These are phyloP conservation scores for Protonemura montana DNA, from an alignment of 2,888 invertebrate species.

Conservation along the genomic window DNA sequence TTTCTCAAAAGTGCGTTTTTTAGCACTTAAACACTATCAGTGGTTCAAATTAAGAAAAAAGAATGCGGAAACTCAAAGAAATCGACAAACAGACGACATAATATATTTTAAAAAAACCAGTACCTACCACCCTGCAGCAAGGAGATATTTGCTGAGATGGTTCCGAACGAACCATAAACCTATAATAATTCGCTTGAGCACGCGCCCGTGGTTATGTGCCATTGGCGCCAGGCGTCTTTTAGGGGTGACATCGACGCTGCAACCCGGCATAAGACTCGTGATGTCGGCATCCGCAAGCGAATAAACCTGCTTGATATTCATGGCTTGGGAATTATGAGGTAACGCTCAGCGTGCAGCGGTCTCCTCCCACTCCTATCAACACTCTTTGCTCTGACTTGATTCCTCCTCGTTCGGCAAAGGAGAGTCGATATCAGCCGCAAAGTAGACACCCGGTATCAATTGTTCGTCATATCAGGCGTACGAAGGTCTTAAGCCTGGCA, in stretches of 20 bases:
- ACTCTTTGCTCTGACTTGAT: constrained; percentile 33
- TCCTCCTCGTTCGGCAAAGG: neutral
- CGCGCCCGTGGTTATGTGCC: neutral
- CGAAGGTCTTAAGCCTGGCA: too few relatives aligned
- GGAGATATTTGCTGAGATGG: too few relatives aligned
- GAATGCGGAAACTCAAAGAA: too few relatives aligned
- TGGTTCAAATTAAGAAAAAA: too few relatives aligned
- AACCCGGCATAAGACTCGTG: neutral
- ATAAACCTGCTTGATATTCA: constrained; percentile 43
- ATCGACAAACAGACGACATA: too few relatives aligned
- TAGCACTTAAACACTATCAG: too few relatives aligned
- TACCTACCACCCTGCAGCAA: too few relatives aligned
- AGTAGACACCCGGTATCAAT: neutral
- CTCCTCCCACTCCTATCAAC: too few relatives aligned
- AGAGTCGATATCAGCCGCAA: neutral
- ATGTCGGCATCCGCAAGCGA: neutral
- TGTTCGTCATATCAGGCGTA: too few relatives aligned
- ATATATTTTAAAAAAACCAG: too few relatives aligned
- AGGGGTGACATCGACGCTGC: constrained; percentile 2
- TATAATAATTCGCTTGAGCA: neutral
- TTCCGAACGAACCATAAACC: neutral
- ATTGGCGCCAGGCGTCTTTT: neutral
- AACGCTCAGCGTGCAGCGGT: neutral
- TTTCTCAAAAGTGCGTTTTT: too few relatives aligned
- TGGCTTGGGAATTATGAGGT: constrained; percentile 46